These are phyloP conservation scores for Antitype chi DNA, from an alignment of 2,888 invertebrate species.

Conservation along the genomic window DNA sequence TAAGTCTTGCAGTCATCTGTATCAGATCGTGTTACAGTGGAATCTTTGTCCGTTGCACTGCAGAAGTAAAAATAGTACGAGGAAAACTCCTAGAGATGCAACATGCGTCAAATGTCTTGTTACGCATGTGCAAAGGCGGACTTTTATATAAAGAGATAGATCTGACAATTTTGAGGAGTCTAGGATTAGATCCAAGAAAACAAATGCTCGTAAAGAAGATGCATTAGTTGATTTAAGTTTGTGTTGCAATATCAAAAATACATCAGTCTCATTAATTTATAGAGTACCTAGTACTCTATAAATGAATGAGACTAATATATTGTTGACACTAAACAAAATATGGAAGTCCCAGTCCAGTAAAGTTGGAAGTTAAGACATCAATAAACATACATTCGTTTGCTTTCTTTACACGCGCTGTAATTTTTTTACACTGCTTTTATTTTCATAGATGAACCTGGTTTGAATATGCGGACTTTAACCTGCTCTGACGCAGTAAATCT, in stretches of 20 bases:
- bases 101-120: constrained; percentile 20
- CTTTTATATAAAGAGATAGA: not conserved
- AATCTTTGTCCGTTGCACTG: constrained; percentile 56
- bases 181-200: not conserved
- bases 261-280: not conserved
- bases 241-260: not conserved
- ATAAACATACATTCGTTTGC: not conserved
- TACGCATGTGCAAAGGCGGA: constrained; percentile 23
- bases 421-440: constrained; percentile 2
- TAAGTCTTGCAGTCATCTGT: constrained; percentile 47
- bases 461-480: constrained; percentile 10
- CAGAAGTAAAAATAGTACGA: constrained; percentile 57
- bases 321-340: too few species aligned
- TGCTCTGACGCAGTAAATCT: constrained; percentile 10
- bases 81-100: constrained; percentile 59
- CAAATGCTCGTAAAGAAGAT: not conserved
- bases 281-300: too few species aligned
- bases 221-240: not conserved
- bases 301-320: too few species aligned
- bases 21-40: constrained; percentile 58
- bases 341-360: too few species aligned
- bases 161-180: not conserved
- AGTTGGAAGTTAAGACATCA: not conserved
- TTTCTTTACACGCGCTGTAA: not conserved
- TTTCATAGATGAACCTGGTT: constrained; percentile 13